Percentiles rank a stretch among this genome's conserved stretches.
phyloP scores from a whole-genome alignment of 2,888 invertebrate species.

The Conomelus anceps region DNA sequence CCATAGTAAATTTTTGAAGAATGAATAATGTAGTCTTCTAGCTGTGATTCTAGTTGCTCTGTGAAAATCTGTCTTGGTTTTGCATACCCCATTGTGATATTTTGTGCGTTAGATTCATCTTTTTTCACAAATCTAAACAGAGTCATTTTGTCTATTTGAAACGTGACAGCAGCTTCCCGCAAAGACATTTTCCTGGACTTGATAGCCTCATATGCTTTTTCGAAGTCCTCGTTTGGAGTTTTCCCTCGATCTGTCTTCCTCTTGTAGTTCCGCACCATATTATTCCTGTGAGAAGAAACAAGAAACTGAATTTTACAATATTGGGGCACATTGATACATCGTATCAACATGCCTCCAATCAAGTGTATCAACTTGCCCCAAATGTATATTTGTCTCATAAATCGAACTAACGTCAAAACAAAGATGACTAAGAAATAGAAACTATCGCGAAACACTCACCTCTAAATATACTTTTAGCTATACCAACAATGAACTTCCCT shows the following conservation, averaged over 20 bases:
- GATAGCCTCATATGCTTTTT: background rate
- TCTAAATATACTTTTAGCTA: no score
- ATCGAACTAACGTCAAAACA: no score
- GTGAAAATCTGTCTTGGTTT: background rate
- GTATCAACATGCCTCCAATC: background rate
- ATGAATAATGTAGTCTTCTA: background rate
- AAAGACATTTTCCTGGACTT: background rate
- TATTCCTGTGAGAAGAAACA: background rate
- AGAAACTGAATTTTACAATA: background rate
- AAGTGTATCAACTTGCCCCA: background rate
- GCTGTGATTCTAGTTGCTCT: background rate
- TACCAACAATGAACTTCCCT: no score
- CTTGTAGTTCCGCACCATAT: background rate
- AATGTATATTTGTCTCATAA: no score
- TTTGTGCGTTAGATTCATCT: background rate
- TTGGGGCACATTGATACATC: background rate
- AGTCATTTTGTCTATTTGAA: background rate
- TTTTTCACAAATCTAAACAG: no score
- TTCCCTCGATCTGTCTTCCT: background rate
- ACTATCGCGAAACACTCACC: no score
- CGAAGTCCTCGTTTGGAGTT: background rate
- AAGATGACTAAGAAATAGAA: no score
- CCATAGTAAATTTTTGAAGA: background rate
- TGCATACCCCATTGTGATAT: background rate
- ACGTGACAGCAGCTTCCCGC: background rate